Evolutionary conservation across 2,797 vertebrate genomes (phyloP), one percentile per base, ranked within the genome.

Genomic region (Adelosebastes latens): DNA sequence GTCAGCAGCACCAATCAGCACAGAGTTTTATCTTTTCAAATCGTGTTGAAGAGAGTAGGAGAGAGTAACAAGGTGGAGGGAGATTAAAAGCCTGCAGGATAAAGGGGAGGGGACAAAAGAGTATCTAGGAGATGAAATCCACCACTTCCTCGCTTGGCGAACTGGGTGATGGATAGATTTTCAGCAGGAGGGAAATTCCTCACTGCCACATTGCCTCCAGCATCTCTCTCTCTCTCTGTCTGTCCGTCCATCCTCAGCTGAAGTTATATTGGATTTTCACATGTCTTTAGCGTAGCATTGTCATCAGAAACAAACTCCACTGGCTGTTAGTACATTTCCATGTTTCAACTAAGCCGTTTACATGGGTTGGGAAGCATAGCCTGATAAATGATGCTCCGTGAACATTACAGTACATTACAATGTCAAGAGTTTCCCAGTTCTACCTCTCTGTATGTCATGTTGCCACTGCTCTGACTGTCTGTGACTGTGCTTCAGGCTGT

Each of bases 121-220:
- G 71, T 36, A 56, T 79, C 76, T 80, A 53, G 59, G 65, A 90
- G 87, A 93, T 90, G 86, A 92, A 89, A 93, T 82, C 72, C 59
- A 70, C 82, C 69, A 67, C 65, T 75, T 86, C 72, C 85, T 82
- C 86, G 66, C 86, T 79, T 66, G 80, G 72, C 65, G 79, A 83
- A 85, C 70, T 60, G 75, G 85, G 63, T 92, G 90, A 93, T 84
- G 83, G 89, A 92, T 89, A 84, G 79, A 74, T 82, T 77, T 89
- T 84, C 72, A 85, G 80, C 87, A 84, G 73, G 84, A 88, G 88
- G 84, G 85, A 88, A 88, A 92, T 92, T 93, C 79, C 88, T 94
- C 73, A 73, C 72, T 81, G 79, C 73, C 74, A 69, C 49, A 70
- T 82, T 5, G 72, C 85, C 86, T 74, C 64, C 46, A 72, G 88